These are phyloP conservation scores for Halictus rubicundus DNA, from an alignment of 1,140 invertebrate species.

Conservation along the genomic window DNA sequence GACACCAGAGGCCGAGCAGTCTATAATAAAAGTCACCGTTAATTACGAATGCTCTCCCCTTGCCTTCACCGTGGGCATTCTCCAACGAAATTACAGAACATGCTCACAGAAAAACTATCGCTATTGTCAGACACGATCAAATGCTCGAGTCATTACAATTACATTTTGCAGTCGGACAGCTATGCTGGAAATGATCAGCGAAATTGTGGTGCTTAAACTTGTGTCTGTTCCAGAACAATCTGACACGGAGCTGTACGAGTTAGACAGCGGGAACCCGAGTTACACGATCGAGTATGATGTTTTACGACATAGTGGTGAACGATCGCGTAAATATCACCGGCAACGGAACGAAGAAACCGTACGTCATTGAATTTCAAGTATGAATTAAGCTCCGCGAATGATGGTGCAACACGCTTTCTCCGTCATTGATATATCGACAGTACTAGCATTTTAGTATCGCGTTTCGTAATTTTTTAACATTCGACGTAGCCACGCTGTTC, in stretches of 20 bases:
- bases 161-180: not conserved
- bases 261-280: too few species aligned
- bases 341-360: not conserved
- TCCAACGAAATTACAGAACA: too few species aligned
- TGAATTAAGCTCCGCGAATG: not conserved
- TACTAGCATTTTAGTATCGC: not conserved
- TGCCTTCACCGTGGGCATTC: too few species aligned
- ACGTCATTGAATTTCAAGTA: not conserved
- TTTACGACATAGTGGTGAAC: not conserved
- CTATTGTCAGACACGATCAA: not conserved
- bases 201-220: not conserved
- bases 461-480: slow-evolving; percentile 51
- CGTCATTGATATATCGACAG: slow-evolving; percentile 19
- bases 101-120: too few species aligned
- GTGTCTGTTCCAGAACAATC: not conserved
- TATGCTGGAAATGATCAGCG: not conserved
- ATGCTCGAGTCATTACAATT: not conserved
- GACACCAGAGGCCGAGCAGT: too few species aligned
- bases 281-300: not conserved
- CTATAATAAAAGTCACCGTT: too few species aligned
- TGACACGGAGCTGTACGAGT: not conserved
- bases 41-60: too few species aligned
- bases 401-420: slow-evolving; percentile 22
- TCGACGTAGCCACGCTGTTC: slow-evolving; percentile 48
- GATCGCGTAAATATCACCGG: not conserved